Conservation (phyloP, 92 coral and sea anemone genomes). For the Zoanthus sansibaricus region DNA sequence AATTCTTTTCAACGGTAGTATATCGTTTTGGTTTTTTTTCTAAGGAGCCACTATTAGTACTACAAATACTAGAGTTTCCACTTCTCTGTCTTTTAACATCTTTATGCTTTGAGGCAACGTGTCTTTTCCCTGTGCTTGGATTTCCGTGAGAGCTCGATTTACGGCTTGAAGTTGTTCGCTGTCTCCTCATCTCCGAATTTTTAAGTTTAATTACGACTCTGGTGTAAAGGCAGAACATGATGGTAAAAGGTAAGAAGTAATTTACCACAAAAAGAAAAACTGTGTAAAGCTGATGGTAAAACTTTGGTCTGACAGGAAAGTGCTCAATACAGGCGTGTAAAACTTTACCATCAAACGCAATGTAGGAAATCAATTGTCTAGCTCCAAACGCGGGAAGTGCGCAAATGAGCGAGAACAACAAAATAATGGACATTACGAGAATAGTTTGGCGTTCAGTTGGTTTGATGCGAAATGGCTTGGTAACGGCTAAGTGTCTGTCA, state of each 20-base stretch:
- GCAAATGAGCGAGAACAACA: conserved; percentile 55
- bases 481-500: conserved; percentile 66
- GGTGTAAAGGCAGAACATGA: conserved; percentile 57
- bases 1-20: conserved; percentile 58
- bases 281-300: conserved; percentile 63
- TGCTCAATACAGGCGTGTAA: conserved; percentile 49
- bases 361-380: conserved; percentile 21
- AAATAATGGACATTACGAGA: conserved; percentile 44
- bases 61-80: neutral
- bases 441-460: conserved; percentile 24
- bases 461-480: conserved; percentile 47
- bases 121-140: neutral
- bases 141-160: neutral
- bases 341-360: conserved; percentile 28
- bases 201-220: conserved; percentile 52
- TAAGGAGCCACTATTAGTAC: neutral
- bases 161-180: conserved; percentile 12
- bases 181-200: conserved; percentile 54
- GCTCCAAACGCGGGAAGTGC: conserved; percentile 62
- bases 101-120: conserved; percentile 13
- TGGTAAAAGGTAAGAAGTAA: conserved; percentile 59
- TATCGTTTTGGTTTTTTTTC: neutral
- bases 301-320: conserved; percentile 54
- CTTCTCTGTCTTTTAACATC: neutral
- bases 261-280: conserved; percentile 68